Percentiles rank a stretch among this genome's conserved stretches.
Conservation (phyloP, 2,113 vertebrate genomes). For the Penelope pileata region DNA sequence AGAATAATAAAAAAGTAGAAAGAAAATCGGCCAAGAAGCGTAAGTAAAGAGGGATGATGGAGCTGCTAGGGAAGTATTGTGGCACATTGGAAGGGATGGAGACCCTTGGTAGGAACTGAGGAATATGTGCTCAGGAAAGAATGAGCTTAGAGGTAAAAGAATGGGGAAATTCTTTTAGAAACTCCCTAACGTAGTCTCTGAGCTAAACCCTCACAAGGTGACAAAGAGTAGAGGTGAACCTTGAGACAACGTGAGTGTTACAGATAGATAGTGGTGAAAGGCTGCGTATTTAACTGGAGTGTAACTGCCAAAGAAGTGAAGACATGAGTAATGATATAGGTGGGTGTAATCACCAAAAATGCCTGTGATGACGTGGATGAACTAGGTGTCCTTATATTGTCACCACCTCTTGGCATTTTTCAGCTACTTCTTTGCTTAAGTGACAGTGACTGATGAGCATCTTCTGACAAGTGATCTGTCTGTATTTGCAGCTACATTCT, state of each 20-base stretch:
- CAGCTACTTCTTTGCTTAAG: neutral
- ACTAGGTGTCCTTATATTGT: neutral
- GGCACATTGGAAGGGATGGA: neutral
- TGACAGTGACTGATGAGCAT: neutral
- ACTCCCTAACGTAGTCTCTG: neutral
- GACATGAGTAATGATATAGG: neutral
- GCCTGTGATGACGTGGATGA: neutral
- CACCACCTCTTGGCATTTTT: neutral
- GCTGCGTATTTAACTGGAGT: accelerated
- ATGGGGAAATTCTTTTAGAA: neutral
- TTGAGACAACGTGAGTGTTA: neutral
- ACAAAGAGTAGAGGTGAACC: neutral
- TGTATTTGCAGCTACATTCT: neutral
- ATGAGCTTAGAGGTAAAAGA: neutral
- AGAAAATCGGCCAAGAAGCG: neutral
- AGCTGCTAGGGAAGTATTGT: neutral
- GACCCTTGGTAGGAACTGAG: neutral
- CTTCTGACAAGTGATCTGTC: neutral
- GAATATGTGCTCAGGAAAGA: neutral
- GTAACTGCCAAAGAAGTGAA: neutral
- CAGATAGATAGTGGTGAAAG: neutral
- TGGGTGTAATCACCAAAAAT: neutral
- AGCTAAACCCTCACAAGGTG: neutral
- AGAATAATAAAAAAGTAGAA: neutral
- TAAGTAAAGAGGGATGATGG: neutral